Conservation (phyloP, 2,888 invertebrate genomes). For the Criorhina ranunculi region DNA sequence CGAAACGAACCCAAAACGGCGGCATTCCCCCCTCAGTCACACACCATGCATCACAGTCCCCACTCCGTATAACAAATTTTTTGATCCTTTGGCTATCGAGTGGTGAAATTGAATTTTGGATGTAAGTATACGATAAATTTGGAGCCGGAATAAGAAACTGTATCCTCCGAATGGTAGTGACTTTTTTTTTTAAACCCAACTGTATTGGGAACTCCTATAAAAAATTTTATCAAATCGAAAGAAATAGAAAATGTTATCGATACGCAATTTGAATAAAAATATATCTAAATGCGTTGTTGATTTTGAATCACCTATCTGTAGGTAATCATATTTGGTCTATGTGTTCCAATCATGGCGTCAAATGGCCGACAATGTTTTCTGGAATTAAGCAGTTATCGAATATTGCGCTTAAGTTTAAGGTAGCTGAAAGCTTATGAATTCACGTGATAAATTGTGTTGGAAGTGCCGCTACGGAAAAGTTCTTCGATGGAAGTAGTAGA, state of each 20-base stretch:
- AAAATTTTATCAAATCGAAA: neutral
- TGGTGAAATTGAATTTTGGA: too few species aligned
- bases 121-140: too few species aligned
- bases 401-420: neutral
- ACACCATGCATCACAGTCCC: too few species aligned
- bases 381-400: conserved; percentile 2
- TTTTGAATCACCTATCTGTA: neutral
- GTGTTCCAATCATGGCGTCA: neutral
- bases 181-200: neutral
- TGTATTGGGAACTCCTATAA: conserved; percentile 6
- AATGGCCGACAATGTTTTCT: neutral
- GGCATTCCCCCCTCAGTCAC: too few species aligned
- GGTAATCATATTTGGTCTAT: neutral
- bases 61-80: too few species aligned
- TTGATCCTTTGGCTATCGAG: too few species aligned
- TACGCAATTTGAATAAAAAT: neutral
- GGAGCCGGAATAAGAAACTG: too few species aligned
- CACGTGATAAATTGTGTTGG: too few species aligned
- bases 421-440: neutral
- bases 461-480: too few species aligned
- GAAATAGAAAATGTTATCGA: neutral
- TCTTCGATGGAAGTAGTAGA: too few species aligned
- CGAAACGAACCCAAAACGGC: too few species aligned
- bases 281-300: conserved; percentile 4
- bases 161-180: too few species aligned